Conservation (phyloP, 2,888 invertebrate species). For the Lomographa bimaculata region DNA sequence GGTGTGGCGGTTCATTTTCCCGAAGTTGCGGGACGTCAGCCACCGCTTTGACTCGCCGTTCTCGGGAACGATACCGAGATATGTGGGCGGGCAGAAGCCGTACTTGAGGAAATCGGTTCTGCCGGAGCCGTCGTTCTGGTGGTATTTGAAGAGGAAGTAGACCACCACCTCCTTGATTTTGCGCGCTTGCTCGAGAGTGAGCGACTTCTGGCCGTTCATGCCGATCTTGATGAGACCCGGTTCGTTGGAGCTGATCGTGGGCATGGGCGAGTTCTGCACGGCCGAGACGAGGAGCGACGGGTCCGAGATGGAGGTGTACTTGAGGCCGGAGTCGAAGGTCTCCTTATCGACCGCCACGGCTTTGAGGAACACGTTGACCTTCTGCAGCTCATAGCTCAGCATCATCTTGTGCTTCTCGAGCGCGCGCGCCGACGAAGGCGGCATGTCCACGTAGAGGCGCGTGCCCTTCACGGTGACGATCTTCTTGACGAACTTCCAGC, state of each 20-base stretch:
- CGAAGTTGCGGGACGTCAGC: constrained; percentile 55
- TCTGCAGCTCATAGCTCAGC: constrained; percentile 70
- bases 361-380: constrained; percentile 67
- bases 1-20: constrained; percentile 47
- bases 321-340: constrained; percentile 62
- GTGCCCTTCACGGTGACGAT: constrained; percentile 63
- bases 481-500: constrained; percentile 73
- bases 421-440: constrained; percentile 64
- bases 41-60: constrained; percentile 61
- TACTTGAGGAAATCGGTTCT: constrained; percentile 64
- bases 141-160: constrained; percentile 61
- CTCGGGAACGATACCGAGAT: constrained; percentile 61
- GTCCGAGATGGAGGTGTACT: constrained; percentile 42
- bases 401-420: constrained; percentile 62
- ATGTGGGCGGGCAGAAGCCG: constrained; percentile 59
- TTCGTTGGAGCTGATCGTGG: constrained; percentile 40
- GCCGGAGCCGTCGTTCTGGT: constrained; percentile 43
- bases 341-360: constrained; percentile 69
- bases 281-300: constrained; percentile 37
- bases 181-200: constrained; percentile 50
- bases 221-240: constrained; percentile 49
- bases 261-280: constrained; percentile 51
- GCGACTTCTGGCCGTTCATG: constrained; percentile 52
- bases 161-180: constrained; percentile 66
- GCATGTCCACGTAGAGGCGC: constrained; percentile 71